A percentile compares a stretch with the other conserved stretches of the same genome.
These are phyloP conservation scores for Elephantulus edwardii DNA, from an alignment of 2,113 vertebrate species.

Conservation along the genomic window DNA sequence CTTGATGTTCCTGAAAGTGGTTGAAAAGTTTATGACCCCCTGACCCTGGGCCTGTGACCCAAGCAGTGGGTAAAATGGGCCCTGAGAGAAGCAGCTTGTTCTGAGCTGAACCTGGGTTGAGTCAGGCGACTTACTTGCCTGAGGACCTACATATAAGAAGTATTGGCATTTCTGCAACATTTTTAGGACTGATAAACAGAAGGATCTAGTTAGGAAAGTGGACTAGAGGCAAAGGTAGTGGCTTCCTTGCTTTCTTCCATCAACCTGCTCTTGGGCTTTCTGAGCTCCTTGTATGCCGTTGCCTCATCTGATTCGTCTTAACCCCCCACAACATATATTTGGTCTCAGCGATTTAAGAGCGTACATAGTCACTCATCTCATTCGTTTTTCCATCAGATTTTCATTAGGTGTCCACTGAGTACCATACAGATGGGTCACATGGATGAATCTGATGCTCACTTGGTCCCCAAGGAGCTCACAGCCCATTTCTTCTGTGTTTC, in stretches of 20 bases:
- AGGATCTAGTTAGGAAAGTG: neutral
- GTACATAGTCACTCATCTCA: neutral
- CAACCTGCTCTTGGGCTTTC: accelerated
- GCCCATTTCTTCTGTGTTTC: neutral
- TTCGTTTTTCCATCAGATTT: neutral
- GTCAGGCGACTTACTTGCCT: neutral
- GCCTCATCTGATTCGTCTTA: neutral
- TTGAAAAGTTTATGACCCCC: neutral
- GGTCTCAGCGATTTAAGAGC: neutral
- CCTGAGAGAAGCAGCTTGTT: neutral
- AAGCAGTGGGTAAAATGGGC: neutral
- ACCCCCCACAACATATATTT: neutral
- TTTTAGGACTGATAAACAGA: too few relatives aligned
- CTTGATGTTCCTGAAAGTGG: too few relatives aligned
- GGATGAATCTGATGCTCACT: neutral
- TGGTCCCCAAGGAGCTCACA: neutral
- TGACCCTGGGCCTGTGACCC: neutral
- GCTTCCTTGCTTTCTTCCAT: neutral
- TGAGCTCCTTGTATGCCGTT: neutral
- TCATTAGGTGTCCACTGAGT: neutral
- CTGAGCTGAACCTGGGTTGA: neutral
- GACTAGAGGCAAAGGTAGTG: neutral
- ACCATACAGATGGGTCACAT: neutral
- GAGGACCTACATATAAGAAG: neutral
- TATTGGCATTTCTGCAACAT: neutral